Evolutionary conservation across 2,113 vertebrate genomes (phyloP).

Genomic region (Aspidoscelis tigris): DNA sequence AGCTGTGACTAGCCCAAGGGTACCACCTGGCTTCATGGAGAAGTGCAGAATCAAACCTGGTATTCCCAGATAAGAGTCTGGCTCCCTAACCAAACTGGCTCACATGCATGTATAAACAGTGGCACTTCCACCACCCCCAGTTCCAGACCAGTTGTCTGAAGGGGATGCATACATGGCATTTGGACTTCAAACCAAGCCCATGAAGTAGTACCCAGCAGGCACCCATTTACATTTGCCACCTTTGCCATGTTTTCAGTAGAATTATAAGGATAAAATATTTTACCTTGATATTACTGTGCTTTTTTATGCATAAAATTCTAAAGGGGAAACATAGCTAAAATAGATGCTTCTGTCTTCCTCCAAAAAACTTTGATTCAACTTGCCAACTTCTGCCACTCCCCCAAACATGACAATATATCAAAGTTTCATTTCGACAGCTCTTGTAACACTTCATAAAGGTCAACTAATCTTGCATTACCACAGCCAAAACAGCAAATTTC

Average conservation of each 20-base stretch:
- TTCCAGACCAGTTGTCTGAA: no score
- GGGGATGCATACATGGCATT: no score
- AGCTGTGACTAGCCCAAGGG: no score
- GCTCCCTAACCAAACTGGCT: no score
- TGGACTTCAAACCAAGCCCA: no score
- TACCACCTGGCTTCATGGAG: no score
- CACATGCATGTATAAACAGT: no score
- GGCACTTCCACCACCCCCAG: no score
- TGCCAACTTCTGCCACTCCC: neutral
- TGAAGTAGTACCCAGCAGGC: no score
- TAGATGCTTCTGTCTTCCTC: slow-evolving; percentile 27
- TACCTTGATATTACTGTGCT: slow-evolving; percentile 3
- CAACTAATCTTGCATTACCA: neutral
- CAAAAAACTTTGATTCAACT: slow-evolving; percentile 26
- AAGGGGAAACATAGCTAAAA: slow-evolving; percentile 26
- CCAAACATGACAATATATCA: neutral
- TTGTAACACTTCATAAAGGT: slow-evolving; percentile 2
- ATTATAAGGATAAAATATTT: neutral
- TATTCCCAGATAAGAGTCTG: no score
- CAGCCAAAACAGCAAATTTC: neutral
- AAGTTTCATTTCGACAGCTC: neutral
- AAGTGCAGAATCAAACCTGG: no score
- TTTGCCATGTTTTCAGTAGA: neutral
- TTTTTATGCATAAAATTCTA: slow-evolving; percentile 52
- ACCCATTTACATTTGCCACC: neutral